phyloP scores from a whole-genome alignment of 2,113 vertebrate genomes.

The Xiphorhynchus elegans region DNA sequence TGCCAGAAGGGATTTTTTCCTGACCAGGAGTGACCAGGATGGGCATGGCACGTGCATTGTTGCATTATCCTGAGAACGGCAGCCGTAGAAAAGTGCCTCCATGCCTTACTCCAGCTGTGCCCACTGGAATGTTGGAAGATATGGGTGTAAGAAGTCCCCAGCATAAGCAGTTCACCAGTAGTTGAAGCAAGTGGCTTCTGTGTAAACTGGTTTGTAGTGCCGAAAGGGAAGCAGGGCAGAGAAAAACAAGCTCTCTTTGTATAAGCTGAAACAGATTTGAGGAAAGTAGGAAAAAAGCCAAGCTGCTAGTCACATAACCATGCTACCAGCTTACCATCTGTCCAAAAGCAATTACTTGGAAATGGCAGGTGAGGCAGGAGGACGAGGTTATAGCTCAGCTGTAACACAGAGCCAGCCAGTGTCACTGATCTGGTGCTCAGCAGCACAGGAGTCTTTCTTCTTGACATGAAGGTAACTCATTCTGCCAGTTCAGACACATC shows the following conservation, averaged over 20 bases:
- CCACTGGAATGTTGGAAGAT: not conserved
- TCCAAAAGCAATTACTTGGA: slow-evolving; percentile 68
- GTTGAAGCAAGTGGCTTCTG: not conserved
- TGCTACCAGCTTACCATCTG: slow-evolving; percentile 10
- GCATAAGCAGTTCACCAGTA: not conserved
- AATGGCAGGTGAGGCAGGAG: slow-evolving; percentile 22
- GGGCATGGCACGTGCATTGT: fast-evolving
- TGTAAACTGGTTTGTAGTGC: not conserved
- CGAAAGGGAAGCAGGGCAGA: not conserved
- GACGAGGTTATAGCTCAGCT: slow-evolving; percentile 22
- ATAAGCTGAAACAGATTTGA: not conserved
- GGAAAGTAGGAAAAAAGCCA: not conserved
- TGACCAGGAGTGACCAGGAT: no score
- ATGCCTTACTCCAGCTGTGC: not conserved
- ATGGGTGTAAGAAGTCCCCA: fast-evolving
- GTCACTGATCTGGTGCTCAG: not conserved
- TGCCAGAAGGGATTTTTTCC: not conserved
- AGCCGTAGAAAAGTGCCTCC: fast-evolving
- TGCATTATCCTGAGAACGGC: fast-evolving
- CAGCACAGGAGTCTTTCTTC: slow-evolving; percentile 7
- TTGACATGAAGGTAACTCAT: slow-evolving; percentile 43
- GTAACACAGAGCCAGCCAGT: not conserved
- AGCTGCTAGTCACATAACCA: not conserved
- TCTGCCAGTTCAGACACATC: not conserved
- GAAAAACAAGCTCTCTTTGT: not conserved